Base-by-base conservation (phyloP, 2,888 invertebrate genomes). In the Orthosia gothica region DNA sequence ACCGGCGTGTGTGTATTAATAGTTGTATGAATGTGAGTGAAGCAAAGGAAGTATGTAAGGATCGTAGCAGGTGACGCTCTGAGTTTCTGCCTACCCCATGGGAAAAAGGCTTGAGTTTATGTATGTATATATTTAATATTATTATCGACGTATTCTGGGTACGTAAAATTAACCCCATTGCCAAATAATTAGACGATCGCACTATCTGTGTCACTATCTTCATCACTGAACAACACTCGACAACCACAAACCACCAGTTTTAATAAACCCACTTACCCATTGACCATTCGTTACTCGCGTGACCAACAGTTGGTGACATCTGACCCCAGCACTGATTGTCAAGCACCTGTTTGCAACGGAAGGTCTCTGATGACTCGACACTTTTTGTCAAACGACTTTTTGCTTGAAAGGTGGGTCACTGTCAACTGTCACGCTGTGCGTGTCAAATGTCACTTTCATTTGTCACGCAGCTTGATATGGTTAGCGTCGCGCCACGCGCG, bases 261-360 rank as follows among this genome's bases (percentile, higher is more conserved):
- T 11, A 47, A 32, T 49, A 40, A 5, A 3, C 4, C 4, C 1
- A 54, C 15, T 16, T 15, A 49, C 59, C 59, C 20, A 16, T 13
- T 62, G 15, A 52, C 55, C 50, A 40, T 50, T 4, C 11, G 5
- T 32, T 18, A 0, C 16, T 74, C 50, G 74, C 76, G 87, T 90
- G 88, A 88, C 89, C 85, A 69, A 72, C 89, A 75, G 90, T 91
- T 90, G 88, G 84, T 82, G 87, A 89, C 88, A 82, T 76, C 0
- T 79, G 74, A 86, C 80, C 83, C 20, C 2, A 13, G 58, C 74
- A 71, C 55, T 76, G 80, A 83, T 83, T 77, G 67, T 32, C 20
- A 40, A 45, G 63, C 83, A 83, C 83, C 83, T 83, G 83, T 66
- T 26, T 20, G 0, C n/a, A 59, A 54, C 59, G 40, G 50, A 52